Percentiles rank a stretch among this genome's conserved stretches.
Evolutionary conservation across 2,113 vertebrate genomes (phyloP).

Genomic region (Pithys albifrons): DNA sequence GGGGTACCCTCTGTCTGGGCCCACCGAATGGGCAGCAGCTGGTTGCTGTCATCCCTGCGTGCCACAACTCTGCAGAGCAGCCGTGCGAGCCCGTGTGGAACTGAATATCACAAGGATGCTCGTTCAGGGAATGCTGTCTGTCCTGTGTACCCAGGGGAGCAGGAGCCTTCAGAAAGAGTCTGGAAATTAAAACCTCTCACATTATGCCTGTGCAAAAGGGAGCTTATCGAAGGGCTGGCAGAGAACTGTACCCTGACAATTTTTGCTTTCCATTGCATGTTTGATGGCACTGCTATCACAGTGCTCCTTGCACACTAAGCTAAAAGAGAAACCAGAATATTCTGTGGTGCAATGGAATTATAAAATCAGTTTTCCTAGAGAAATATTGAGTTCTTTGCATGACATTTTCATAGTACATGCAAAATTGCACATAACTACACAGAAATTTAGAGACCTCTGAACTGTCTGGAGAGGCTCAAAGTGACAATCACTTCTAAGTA

Average conservation of each 20-base stretch:
- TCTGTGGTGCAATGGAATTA: neutral
- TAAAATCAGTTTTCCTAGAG: neutral
- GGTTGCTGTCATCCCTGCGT: neutral
- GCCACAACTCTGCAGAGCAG: neutral
- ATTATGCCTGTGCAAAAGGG: neutral
- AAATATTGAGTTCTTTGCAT: neutral
- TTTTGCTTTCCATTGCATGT: neutral
- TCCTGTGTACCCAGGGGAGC: fast-evolving
- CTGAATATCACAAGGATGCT: neutral
- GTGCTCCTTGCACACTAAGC: fast-evolving
- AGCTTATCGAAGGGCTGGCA: fast-evolving
- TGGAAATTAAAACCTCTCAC: neutral
- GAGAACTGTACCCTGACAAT: neutral
- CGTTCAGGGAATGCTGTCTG: fast-evolving
- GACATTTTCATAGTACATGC: neutral
- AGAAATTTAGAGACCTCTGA: neutral
- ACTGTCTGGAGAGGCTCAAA: neutral
- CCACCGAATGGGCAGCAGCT: neutral
- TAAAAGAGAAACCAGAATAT: neutral
- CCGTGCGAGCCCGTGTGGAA: neutral
- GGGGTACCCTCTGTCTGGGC: neutral
- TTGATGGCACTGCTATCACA: fast-evolving
- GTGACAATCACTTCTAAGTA: neutral
- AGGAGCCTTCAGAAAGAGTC: neutral
- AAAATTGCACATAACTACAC: neutral